Conservation (phyloP, 2,113 vertebrate genomes). For the Sigmodon hispidus region DNA sequence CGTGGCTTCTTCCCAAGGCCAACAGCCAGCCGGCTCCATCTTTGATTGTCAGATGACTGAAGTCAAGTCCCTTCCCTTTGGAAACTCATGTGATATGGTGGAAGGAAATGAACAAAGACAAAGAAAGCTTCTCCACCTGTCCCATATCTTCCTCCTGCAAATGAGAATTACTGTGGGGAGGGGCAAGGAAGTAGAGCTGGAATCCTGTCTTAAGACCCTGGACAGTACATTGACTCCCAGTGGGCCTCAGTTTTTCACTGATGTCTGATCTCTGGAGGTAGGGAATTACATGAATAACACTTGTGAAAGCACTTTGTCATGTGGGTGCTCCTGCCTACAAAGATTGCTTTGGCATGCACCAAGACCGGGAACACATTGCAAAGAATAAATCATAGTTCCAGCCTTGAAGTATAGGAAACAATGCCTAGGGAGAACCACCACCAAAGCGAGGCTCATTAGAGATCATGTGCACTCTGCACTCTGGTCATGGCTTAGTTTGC, state of each 20-base stretch:
- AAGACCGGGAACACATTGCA: neutral
- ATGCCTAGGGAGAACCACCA: neutral
- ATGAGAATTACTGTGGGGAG: neutral
- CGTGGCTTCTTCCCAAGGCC: neutral
- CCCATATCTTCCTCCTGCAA: neutral
- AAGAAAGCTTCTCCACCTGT: neutral
- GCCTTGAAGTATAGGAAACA: neutral
- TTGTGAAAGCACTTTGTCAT: neutral
- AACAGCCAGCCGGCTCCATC: neutral
- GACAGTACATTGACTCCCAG: constrained; percentile 6
- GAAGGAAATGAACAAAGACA: constrained; percentile 2
- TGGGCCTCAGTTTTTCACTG: constrained; percentile 30
- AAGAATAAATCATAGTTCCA: neutral
- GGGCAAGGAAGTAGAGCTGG: neutral
- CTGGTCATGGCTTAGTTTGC: neutral
- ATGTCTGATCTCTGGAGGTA: neutral
- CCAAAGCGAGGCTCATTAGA: neutral
- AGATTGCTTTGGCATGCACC: neutral
- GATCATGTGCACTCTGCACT: neutral
- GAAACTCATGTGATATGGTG: neutral
- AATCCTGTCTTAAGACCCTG: constrained; percentile 22
- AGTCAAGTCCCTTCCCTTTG: neutral
- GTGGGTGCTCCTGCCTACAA: neutral
- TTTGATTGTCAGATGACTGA: neutral
- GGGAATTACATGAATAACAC: neutral